A percentile compares a stretch with the other conserved stretches of the same genome.
Conservation (phyloP, 1,140 invertebrate species). For the Meloidogyne exigua region DNA sequence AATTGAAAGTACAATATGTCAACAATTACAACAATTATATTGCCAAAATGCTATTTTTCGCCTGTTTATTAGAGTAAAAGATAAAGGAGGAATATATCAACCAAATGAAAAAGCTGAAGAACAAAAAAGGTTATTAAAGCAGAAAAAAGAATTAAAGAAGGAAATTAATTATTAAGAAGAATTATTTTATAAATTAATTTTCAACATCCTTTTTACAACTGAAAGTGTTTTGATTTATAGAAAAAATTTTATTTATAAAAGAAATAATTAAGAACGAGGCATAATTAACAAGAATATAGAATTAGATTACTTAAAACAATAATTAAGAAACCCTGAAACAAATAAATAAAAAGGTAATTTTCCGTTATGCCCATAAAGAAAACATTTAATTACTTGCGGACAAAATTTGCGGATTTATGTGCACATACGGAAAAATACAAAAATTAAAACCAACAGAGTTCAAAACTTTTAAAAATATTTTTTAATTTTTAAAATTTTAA, state of each 20-base stretch:
- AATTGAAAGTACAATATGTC: not conserved
- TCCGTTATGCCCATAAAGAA: too few species aligned
- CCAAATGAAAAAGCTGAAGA: not conserved
- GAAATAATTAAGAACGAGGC: not conserved
- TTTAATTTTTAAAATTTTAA: too few species aligned
- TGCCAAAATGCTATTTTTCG: not conserved
- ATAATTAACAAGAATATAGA: constrained; percentile 8
- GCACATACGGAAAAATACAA: too few species aligned
- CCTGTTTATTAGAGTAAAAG: not conserved
- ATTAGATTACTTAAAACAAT: constrained; percentile 3
- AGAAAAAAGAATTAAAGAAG: not conserved
- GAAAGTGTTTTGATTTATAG: not conserved
- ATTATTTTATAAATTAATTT: too few species aligned
- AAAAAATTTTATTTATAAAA: not conserved
- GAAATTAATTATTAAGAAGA: not conserved
- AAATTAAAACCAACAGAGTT: too few species aligned
- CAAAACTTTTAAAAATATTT: too few species aligned
- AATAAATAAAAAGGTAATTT: too few species aligned
- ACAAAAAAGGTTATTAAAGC: not conserved
- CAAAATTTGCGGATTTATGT: too few species aligned
- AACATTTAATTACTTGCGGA: too few species aligned
- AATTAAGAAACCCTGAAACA: too few species aligned
- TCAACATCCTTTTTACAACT: too few species aligned
- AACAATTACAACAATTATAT: not conserved
- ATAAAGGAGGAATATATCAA: not conserved